A percentile compares a stretch with the other conserved stretches of the same genome.
These are phyloP conservation scores for Adelges cooleyi DNA, from an alignment of 1,140 invertebrate species.

Conservation along the genomic window DNA sequence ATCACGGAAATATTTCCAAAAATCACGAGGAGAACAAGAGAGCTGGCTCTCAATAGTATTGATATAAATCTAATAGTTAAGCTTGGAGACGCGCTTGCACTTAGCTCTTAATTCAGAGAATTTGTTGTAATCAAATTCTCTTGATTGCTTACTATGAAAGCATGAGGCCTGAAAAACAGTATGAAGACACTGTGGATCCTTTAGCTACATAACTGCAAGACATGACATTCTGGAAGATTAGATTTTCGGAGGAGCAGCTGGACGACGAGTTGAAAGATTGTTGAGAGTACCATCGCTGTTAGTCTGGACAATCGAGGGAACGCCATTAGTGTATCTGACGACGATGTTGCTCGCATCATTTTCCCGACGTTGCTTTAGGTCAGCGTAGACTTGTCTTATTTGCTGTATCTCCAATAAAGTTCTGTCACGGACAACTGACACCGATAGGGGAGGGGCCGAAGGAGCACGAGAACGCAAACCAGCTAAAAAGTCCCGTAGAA, in stretches of 20 bases:
- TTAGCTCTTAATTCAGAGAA: too few species aligned
- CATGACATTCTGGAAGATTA: background rate
- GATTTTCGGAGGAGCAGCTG: background rate
- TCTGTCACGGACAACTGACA: background rate
- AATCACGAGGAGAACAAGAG: too few species aligned
- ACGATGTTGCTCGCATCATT: background rate
- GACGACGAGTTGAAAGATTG: background rate
- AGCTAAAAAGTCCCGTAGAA: background rate
- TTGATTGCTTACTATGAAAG: background rate
- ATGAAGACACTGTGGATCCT: background rate
- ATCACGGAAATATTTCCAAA: too few species aligned
- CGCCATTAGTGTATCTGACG: background rate
- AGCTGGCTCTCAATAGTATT: too few species aligned
- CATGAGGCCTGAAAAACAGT: background rate
- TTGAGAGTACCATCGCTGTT: background rate
- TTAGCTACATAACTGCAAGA: background rate
- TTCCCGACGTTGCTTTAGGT: background rate
- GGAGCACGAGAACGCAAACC: background rate
- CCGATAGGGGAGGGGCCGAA: background rate
- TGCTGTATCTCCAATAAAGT: background rate
- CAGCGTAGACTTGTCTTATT: background rate
- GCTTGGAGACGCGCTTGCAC: too few species aligned
- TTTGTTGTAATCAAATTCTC: too few species aligned
- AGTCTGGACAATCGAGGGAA: background rate
- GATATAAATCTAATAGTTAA: too few species aligned